Conservation (phyloP, 2,888 invertebrate species). For the Drosophila quinaria region DNA sequence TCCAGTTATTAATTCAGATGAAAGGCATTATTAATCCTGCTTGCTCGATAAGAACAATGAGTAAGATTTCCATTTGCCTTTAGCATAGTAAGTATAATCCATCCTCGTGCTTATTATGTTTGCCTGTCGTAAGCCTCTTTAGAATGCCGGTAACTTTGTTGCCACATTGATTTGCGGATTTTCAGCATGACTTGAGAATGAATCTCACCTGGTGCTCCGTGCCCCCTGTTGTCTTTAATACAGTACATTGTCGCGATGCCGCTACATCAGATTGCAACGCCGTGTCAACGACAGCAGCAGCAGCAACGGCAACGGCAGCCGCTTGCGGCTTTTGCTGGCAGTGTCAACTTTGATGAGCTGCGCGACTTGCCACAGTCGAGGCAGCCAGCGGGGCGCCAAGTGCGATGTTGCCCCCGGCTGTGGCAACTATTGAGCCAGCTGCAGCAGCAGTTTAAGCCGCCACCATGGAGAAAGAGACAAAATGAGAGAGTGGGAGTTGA, state of each 20-base stretch:
- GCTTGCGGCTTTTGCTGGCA: constrained; percentile 20
- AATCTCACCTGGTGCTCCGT: background rate
- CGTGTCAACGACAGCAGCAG: constrained; percentile 42
- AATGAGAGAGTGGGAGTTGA: background rate
- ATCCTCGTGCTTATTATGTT: constrained; percentile 17
- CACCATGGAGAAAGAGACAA: background rate
- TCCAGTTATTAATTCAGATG: too few species aligned
- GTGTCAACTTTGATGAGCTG: constrained; percentile 20
- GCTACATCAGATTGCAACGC: constrained; percentile 9
- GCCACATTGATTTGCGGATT: constrained; percentile 46
- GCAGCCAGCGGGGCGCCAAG: constrained; percentile 7
- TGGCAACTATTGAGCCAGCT: background rate
- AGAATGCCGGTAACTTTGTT: constrained; percentile 3
- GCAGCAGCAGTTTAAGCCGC: background rate
- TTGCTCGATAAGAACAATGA: background rate
- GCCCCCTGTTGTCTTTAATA: background rate
- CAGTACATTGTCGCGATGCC: constrained; percentile 7
- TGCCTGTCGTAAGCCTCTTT: constrained; percentile 19
- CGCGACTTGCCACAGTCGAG: background rate
- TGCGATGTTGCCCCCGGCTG: background rate
- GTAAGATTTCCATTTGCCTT: background rate
- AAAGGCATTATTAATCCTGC: too few species aligned
- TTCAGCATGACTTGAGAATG: constrained; percentile 40
- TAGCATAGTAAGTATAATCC: background rate
- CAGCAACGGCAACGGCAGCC: constrained; percentile 25